phyloP scores from a whole-genome alignment of 2,888 invertebrate species.

The Nomada fucata region DNA sequence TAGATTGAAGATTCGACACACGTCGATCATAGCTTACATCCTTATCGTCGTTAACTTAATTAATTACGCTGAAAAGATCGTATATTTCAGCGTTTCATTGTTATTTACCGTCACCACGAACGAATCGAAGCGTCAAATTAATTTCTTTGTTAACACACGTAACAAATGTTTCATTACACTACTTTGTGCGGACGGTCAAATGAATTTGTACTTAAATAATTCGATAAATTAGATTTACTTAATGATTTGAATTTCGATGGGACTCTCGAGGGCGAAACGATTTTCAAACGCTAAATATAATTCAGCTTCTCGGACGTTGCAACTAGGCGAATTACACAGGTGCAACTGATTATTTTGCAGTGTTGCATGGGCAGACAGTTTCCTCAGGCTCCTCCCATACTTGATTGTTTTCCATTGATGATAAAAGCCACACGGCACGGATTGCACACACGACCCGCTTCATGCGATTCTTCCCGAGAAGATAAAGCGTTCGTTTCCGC shows the following conservation, averaged over 20 bases:
- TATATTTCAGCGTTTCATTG: neutral
- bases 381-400: conserved; percentile 50
- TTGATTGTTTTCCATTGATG: conserved; percentile 65
- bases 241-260: too few species aligned
- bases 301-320: neutral
- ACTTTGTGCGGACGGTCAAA: too few species aligned
- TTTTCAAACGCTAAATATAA: too few species aligned
- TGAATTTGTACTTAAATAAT: too few species aligned
- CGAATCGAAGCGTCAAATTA: neutral
- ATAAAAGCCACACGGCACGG: conserved; percentile 58
- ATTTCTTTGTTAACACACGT: neutral
- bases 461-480: conserved; percentile 61
- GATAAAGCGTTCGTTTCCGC: conserved; percentile 68
- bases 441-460: conserved; percentile 63
- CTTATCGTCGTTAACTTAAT: neutral
- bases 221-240: too few species aligned
- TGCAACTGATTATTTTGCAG: conserved; percentile 25
- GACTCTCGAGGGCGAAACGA: too few species aligned
- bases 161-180: too few species aligned
- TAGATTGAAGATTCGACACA: neutral
- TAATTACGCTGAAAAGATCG: neutral
- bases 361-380: conserved; percentile 31
- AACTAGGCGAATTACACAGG: neutral
- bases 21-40: conserved; percentile 1
- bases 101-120: neutral